Percentiles rank a stretch among this genome's conserved stretches.
Evolutionary conservation across 2,888 invertebrate species (phyloP).

Genomic region (Odontomyia ornata): DNA sequence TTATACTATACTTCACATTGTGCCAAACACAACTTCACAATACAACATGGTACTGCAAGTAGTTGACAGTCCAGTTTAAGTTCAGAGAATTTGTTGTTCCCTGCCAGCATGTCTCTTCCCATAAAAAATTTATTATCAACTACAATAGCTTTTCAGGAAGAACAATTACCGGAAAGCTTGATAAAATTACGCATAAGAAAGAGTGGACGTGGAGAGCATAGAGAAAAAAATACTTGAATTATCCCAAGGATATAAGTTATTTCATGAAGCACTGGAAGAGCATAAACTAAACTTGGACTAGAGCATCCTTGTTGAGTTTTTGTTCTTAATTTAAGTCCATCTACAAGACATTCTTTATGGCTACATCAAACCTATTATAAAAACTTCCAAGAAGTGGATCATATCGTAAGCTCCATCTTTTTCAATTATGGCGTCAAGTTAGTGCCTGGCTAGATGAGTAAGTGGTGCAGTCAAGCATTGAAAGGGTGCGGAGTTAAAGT

Average conservation of each 20-base stretch:
- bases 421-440: constrained; percentile 15
- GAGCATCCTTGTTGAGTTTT: background rate
- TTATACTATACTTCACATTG: too few species aligned
- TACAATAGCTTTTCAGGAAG: background rate
- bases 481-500: background rate
- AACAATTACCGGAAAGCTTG: background rate
- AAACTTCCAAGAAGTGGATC: background rate
- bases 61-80: too few species aligned
- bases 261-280: background rate
- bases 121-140: background rate
- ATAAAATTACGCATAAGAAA: background rate
- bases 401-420: constrained; percentile 18
- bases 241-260: constrained; percentile 7
- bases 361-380: background rate
- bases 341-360: background rate
- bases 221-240: background rate
- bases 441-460: background rate
- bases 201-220: too few species aligned
- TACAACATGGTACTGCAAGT: too few species aligned
- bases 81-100: too few species aligned
- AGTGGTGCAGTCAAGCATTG: background rate
- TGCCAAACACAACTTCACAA: too few species aligned
- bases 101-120: background rate
- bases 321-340: constrained; percentile 8
- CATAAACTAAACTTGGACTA: background rate